Conservation (phyloP, 2,113 vertebrate species). For the Trachemys scripta region DNA sequence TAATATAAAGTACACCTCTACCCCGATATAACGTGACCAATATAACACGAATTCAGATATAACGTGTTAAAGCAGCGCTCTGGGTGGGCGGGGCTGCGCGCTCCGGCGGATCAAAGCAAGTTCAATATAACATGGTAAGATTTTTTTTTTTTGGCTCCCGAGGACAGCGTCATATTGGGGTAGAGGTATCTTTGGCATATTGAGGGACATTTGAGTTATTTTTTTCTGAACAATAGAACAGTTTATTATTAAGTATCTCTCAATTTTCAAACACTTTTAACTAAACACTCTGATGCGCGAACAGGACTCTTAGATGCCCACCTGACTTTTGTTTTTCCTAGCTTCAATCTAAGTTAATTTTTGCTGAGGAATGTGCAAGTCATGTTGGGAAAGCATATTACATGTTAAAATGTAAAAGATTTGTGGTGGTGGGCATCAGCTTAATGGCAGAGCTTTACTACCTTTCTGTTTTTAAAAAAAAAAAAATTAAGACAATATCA, state of each 20-base stretch:
- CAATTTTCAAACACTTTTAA: not conserved
- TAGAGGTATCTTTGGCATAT: not conserved
- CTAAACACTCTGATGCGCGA: fast-evolving
- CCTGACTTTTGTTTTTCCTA: not conserved
- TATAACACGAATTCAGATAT: too few relatives aligned
- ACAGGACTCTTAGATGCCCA: not conserved
- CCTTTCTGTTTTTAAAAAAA: not conserved
- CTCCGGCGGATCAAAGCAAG: too few relatives aligned
- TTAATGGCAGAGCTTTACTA: not conserved
- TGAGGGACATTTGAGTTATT: not conserved
- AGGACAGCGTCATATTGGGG: too few relatives aligned
- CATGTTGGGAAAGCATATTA: not conserved
- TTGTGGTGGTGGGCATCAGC: not conserved
- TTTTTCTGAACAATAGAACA: not conserved
- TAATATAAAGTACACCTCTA: not conserved
- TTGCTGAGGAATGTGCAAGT: not conserved
- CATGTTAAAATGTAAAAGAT: not conserved
- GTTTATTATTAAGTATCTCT: not conserved
- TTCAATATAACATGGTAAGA: too few relatives aligned
- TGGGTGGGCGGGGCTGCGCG: too few relatives aligned
- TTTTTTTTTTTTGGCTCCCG: too few relatives aligned
- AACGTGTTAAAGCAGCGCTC: too few relatives aligned
- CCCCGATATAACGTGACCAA: too few relatives aligned
- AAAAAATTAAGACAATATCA: not conserved
- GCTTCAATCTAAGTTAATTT: not conserved